Percentiles rank a stretch among this genome's conserved stretches.
Conservation (phyloP, 2,888 invertebrate species). For the Monoplex corrugatus region DNA sequence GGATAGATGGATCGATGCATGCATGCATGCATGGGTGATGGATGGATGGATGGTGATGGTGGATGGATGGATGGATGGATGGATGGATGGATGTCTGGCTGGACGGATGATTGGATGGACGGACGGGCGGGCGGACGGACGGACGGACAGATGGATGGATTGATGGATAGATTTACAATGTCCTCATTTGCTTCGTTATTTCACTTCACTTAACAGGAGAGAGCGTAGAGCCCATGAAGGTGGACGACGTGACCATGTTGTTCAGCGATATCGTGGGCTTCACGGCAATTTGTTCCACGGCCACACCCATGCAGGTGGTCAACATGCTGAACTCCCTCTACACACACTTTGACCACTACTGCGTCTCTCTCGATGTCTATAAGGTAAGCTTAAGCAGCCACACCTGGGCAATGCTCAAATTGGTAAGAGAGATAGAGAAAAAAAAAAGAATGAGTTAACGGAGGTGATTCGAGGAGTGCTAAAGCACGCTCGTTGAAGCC, state of each 20-base stretch:
- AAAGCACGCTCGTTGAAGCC: neutral
- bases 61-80: no score
- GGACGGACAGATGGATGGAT: neutral
- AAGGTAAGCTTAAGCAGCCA: slow-evolving; percentile 92
- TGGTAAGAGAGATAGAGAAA: no score
- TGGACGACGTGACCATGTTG: slow-evolving; percentile 96
- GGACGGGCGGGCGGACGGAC: no score
- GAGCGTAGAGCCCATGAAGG: slow-evolving; percentile 94
- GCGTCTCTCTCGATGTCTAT: slow-evolving; percentile 95
- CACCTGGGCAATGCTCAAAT: no score
- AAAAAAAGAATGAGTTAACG: no score
- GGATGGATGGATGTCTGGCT: no score
- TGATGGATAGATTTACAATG: neutral
- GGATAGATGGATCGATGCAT: neutral
- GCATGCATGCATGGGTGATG: neutral
- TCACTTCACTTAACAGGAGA: slow-evolving; percentile 81
- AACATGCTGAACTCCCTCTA: slow-evolving; percentile 96
- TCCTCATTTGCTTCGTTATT: neutral
- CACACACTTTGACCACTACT: slow-evolving; percentile 95
- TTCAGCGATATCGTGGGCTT: slow-evolving; percentile 98
- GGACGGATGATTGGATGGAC: no score
- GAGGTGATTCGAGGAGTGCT: neutral
- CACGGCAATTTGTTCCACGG: slow-evolving; percentile 96
- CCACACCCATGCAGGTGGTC: slow-evolving; percentile 92
- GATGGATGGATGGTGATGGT: neutral